phyloP scores from a whole-genome alignment of 2,113 vertebrate species.

The Hydrolagus affinis region DNA sequence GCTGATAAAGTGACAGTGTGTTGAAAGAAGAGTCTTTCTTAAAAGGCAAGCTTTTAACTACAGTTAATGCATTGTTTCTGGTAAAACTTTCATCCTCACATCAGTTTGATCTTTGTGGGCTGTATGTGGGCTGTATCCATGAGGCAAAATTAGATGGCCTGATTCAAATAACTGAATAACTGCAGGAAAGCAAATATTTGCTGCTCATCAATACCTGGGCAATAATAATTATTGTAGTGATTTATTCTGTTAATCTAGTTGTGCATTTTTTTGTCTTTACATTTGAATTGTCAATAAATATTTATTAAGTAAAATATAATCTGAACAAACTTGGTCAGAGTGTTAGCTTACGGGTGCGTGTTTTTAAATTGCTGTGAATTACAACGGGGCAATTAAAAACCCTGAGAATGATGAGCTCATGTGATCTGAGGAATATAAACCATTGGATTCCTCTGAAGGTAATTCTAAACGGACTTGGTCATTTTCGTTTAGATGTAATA shows the following conservation, averaged over 20 bases:
- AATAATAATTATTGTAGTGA: not conserved
- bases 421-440: conserved; percentile 84
- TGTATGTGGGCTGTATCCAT: not conserved
- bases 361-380: conserved; percentile 42
- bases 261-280: not conserved
- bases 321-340: not conserved
- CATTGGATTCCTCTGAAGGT: conserved; percentile 82
- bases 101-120: not conserved
- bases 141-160: not conserved
- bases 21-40: not conserved
- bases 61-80: not conserved
- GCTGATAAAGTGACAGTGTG: too few relatives aligned
- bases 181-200: not conserved
- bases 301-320: not conserved
- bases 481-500: conserved; percentile 67
- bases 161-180: not conserved
- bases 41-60: not conserved
- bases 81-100: not conserved
- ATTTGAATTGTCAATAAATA: not conserved
- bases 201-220: not conserved
- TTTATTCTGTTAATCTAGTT: not conserved
- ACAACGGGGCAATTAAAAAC: conserved; percentile 80
- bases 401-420: conserved; percentile 93
- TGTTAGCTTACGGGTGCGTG: not conserved
- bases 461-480: conserved; percentile 86